Evolutionary conservation across 2,113 vertebrate species (phyloP).

Genomic region (Neodontobutis hainanensis): DNA sequence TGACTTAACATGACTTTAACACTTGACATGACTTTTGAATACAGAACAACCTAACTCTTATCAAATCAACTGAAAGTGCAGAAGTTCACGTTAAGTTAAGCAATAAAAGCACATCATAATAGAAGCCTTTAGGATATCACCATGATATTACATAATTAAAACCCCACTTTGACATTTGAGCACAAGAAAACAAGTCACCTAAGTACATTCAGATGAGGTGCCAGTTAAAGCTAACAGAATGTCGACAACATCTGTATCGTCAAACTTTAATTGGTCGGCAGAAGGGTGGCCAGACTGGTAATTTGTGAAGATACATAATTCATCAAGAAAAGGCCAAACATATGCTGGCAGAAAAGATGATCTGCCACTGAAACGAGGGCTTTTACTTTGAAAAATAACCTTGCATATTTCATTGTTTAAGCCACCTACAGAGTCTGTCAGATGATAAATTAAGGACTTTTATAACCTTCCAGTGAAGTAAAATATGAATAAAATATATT

Average conservation of each 20-base stretch:
- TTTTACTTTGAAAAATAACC: constrained; percentile 30
- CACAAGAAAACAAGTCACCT: constrained; percentile 18
- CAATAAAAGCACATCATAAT: constrained; percentile 4
- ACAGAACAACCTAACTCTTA: no score
- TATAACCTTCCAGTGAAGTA: neutral
- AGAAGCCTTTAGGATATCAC: constrained; percentile 32
- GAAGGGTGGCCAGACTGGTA: constrained; percentile 60
- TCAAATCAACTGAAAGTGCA: neutral
- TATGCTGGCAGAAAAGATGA: constrained; percentile 45
- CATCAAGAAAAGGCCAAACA: constrained; percentile 53
- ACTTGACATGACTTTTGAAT: no score
- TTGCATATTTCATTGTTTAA: neutral
- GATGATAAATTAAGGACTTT: constrained; percentile 11
- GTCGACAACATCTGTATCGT: constrained; percentile 71
- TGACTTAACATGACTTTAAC: no score
- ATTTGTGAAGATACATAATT: constrained; percentile 76
- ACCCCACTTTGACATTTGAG: constrained; percentile 30
- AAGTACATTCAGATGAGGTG: constrained; percentile 49
- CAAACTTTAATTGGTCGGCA: constrained; percentile 72
- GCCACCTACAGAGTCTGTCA: neutral
- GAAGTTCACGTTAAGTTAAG: neutral
- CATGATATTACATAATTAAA: constrained; percentile 45
- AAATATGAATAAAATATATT: neutral
- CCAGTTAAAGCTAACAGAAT: constrained; percentile 50
- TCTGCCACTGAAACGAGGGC: constrained; percentile 20